Evolutionary conservation across 2,797 vertebrate genomes (phyloP).

Genomic region (Linurgus olivaceus): DNA sequence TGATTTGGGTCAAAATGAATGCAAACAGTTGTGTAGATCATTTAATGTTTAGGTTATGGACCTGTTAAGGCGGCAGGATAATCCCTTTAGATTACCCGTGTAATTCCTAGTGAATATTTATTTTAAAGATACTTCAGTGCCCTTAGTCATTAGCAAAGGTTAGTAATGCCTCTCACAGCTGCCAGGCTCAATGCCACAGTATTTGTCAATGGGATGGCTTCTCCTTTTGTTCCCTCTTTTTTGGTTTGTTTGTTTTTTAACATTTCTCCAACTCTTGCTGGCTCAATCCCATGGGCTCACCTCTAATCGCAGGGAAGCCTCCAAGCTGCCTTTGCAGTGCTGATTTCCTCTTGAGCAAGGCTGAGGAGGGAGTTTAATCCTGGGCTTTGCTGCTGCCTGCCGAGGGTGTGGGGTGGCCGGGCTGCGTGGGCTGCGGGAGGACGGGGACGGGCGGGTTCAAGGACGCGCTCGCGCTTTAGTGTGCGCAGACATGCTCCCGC

Average conservation of each 20-base stretch:
- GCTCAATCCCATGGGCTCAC: conserved; percentile 65
- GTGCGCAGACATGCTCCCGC: conserved; percentile 80
- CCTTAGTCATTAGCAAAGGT: conserved; percentile 40
- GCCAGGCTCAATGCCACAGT: background rate
- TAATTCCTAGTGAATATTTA: conserved; percentile 66
- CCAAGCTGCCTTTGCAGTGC: conserved; percentile 1
- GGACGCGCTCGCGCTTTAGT: conserved; percentile 85
- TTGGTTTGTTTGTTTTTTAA: conserved; percentile 44
- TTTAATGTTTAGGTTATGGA: conserved; percentile 52
- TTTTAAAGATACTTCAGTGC: conserved; percentile 62
- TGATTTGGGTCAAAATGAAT: conserved; percentile 61
- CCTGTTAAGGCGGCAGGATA: conserved; percentile 58
- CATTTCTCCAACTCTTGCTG: conserved; percentile 48
- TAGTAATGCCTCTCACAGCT: conserved; percentile 52
- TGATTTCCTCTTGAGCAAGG: conserved; percentile 15
- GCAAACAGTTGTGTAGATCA: conserved; percentile 16
- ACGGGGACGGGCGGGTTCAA: conserved; percentile 76
- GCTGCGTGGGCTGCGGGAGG: conserved; percentile 16
- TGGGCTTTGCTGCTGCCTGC: background rate
- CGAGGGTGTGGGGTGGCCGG: background rate
- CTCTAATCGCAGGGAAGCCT: conserved; percentile 53
- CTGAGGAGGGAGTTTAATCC: conserved; percentile 53
- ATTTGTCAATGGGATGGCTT: conserved; percentile 2
- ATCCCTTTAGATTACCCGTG: conserved; percentile 53
- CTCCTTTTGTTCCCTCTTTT: background rate